phyloP scores from a whole-genome alignment of 1,140 invertebrate species.

The Drosophila melanogaster region Release_6_plus_ISO1_MT NT_033779.5:474501-475000 shows the following conservation, averaged over 20 bases:
- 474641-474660: slow-evolving; percentile 89
- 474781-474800: too few relatives aligned
- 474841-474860: too few relatives aligned
- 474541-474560: slow-evolving; percentile 89
- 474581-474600: slow-evolving; percentile 85
- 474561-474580: slow-evolving; percentile 87
- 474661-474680: slow-evolving; percentile 91
- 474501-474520: slow-evolving; percentile 68
- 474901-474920: too few relatives aligned
- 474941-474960: not conserved
- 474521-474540: slow-evolving; percentile 89
- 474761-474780: slow-evolving; percentile 55
- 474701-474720: slow-evolving; percentile 96
- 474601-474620: slow-evolving; percentile 91
- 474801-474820: too few relatives aligned
- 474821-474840: too few relatives aligned
- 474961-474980: not conserved
- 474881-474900: too few relatives aligned
- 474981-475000: too few relatives aligned
- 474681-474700: slow-evolving; percentile 96
- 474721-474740: slow-evolving; percentile 95
- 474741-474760: slow-evolving; percentile 93
- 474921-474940: not conserved
- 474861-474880: too few relatives aligned
- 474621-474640: slow-evolving; percentile 93